phyloP scores from a whole-genome alignment of 2,888 invertebrate genomes.

The Megaustenia siamemsis region DNA sequence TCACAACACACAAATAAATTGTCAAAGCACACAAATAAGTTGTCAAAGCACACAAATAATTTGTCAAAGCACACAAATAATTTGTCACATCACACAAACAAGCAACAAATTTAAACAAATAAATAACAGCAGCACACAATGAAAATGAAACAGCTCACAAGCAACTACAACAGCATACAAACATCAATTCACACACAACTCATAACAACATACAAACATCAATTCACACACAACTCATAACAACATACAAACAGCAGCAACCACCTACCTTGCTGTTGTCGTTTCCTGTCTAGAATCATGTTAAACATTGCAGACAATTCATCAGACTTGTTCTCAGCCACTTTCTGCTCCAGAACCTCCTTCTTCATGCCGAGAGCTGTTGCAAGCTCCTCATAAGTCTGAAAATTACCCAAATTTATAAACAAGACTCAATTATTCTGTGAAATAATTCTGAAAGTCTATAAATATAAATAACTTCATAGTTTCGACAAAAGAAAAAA shows the following conservation, averaged over 20 bases:
- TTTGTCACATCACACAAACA: neutral
- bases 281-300: constrained; percentile 77
- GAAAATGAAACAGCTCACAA: neutral
- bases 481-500: no score
- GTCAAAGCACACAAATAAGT: neutral
- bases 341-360: constrained; percentile 74
- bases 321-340: constrained; percentile 78
- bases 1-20: neutral
- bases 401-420: no score
- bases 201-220: neutral
- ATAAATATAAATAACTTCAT: no score
- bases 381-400: constrained; percentile 77
- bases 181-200: neutral
- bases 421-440: no score
- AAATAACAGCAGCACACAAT: neutral
- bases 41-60: neutral
- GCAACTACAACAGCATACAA: neutral
- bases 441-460: no score
- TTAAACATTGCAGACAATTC: constrained; percentile 80
- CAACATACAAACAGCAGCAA: neutral
- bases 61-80: neutral
- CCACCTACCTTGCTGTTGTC: constrained; percentile 71
- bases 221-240: neutral
- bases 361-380: constrained; percentile 71
- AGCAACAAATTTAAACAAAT: neutral